These are phyloP conservation scores for Notothenia rossii DNA, from an alignment of 2,113 vertebrate genomes.

Conservation along the genomic window DNA sequence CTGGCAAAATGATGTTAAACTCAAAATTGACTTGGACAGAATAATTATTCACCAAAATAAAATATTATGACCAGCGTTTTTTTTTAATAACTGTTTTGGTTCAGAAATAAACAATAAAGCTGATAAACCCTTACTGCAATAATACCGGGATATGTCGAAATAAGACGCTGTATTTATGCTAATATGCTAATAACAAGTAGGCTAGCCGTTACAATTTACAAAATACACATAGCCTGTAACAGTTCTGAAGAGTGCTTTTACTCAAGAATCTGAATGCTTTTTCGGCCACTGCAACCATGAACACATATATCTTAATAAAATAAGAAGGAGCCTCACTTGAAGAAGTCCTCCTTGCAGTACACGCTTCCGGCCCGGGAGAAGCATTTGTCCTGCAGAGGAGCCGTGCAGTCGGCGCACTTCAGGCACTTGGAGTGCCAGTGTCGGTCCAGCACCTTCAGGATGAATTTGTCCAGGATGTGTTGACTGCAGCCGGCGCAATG, in stretches of 20 bases:
- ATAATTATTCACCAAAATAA: not conserved
- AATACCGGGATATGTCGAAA: too few relatives aligned
- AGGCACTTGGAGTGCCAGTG: constrained; percentile 98
- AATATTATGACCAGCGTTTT: not conserved
- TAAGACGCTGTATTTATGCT: not conserved
- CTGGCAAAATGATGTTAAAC: not conserved
- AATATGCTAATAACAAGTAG: not conserved
- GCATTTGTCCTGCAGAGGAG: constrained; percentile 94
- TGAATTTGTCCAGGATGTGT: constrained; percentile 95
- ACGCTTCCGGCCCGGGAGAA: constrained; percentile 97
- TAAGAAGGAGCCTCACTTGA: constrained; percentile 88
- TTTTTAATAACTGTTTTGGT: not conserved
- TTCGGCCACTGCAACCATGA: too few relatives aligned
- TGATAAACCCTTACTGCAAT: not conserved
- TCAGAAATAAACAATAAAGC: not conserved
- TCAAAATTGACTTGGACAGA: not conserved
- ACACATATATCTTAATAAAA: too few relatives aligned
- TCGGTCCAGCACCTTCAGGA: constrained; percentile 96
- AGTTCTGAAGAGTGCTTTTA: not conserved
- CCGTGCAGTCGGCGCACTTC: constrained; percentile 95
- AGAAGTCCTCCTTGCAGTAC: constrained; percentile 98
- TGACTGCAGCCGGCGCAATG: constrained; percentile 96
- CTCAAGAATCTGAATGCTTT: too few relatives aligned
- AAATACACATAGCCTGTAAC: too few relatives aligned
- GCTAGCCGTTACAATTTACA: too few relatives aligned